Conservation (phyloP, 2,888 invertebrate genomes). For the Trimorus sp. region DNA sequence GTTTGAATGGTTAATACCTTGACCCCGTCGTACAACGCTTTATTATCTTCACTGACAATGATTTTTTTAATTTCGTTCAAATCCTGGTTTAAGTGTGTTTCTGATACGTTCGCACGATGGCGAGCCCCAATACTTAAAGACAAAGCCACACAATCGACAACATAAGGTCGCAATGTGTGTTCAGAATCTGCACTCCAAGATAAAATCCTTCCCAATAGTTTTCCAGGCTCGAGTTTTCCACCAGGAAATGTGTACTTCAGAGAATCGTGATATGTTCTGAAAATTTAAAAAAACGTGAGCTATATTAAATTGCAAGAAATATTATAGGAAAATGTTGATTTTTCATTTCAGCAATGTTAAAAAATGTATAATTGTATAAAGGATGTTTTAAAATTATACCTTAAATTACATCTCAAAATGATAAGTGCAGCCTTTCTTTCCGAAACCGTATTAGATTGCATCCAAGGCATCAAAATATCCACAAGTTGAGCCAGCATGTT, state of each 20-base stretch:
- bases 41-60: slow-evolving; percentile 71
- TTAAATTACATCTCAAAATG: slow-evolving; percentile 73
- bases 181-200: slow-evolving; percentile 77
- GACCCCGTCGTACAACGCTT: slow-evolving; percentile 72
- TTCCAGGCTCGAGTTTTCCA: slow-evolving; percentile 77
- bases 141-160: slow-evolving; percentile 75
- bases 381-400: too few species aligned
- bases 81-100: slow-evolving; percentile 74
- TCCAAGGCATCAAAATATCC: slow-evolving; percentile 77
- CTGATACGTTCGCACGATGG: slow-evolving; percentile 73
- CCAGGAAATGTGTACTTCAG: slow-evolving; percentile 78
- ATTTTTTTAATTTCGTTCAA: slow-evolving; percentile 74
- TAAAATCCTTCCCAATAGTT: slow-evolving; percentile 75
- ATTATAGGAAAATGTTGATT: too few species aligned
- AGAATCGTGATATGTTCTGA: slow-evolving; percentile 76
- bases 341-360: too few species aligned
- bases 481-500: slow-evolving; percentile 75
- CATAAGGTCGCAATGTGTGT: slow-evolving; percentile 71
- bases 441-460: slow-evolving; percentile 75
- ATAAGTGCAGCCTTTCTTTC: slow-evolving; percentile 74
- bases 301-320: too few species aligned
- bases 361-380: too few species aligned
- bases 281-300: slow-evolving; percentile 5
- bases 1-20: slow-evolving; percentile 64
- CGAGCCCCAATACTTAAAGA: slow-evolving; percentile 75